Conservation (phyloP, 2,888 invertebrate species). For the Troides helena region DNA sequence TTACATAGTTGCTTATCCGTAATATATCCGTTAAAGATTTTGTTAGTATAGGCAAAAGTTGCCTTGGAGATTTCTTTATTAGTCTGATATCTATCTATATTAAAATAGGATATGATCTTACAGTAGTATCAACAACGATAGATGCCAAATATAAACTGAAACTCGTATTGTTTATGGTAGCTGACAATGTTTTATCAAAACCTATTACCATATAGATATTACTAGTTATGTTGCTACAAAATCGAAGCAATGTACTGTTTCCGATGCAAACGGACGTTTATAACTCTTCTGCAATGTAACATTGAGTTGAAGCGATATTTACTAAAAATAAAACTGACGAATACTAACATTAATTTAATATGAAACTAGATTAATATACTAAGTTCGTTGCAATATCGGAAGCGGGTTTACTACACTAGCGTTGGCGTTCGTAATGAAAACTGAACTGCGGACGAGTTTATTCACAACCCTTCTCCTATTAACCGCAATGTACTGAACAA, state of each 20-base stretch:
- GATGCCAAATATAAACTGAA: no score
- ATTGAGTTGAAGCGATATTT: not conserved
- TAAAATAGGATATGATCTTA: not conserved
- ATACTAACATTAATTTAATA: conserved; percentile 33
- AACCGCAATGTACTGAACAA: conserved; percentile 43
- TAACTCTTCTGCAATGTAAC: not conserved
- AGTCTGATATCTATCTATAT: not conserved
- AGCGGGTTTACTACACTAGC: conserved; percentile 46
- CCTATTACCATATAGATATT: no score
- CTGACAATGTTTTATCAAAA: no score
- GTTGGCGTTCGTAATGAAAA: conserved; percentile 48
- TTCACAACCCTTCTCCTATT: conserved; percentile 40
- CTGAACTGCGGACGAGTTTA: conserved; percentile 44
- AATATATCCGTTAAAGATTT: conserved; percentile 3
- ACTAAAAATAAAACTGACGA: not conserved
- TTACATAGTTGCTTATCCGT: conserved; percentile 12
- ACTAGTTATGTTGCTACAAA: no score
- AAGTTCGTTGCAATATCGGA: conserved; percentile 37
- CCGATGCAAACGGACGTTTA: no score
- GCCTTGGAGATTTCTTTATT: not conserved
- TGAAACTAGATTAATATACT: conserved; percentile 38
- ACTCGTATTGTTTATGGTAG: no score
- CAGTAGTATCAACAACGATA: no score
- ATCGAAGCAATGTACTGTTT: no score
- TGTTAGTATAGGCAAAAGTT: not conserved